A percentile compares a stretch with the other conserved stretches of the same genome.
These are phyloP conservation scores for Pipistrellus pipistrellus DNA, from an alignment of 2,797 vertebrate genomes.

Conservation along the genomic window DNA sequence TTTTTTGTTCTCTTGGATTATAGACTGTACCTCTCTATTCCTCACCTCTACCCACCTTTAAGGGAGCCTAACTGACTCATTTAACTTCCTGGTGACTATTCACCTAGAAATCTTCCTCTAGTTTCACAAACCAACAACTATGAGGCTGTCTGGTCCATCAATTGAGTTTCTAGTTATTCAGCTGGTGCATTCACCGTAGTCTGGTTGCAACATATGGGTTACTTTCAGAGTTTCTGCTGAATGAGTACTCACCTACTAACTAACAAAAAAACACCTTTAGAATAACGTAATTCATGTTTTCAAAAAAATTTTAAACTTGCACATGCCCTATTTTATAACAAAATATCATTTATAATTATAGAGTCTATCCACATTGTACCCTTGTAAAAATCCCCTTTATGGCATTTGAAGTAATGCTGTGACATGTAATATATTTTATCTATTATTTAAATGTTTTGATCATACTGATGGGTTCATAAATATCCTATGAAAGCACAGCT, in stretches of 20 bases:
- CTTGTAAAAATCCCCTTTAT: neutral
- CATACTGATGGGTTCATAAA: slow-evolving; percentile 36
- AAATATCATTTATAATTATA: slow-evolving; percentile 23
- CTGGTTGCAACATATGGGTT: neutral
- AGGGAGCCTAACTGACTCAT: slow-evolving; percentile 43
- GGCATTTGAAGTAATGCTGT: neutral
- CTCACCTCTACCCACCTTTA: neutral
- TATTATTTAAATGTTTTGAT: slow-evolving; percentile 34
- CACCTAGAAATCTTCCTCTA: neutral
- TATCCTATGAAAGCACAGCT: neutral
- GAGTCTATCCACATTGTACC: neutral
- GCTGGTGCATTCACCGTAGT: fast-evolving
- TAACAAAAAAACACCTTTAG: neutral
- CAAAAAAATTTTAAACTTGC: neutral
- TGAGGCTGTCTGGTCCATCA: slow-evolving; percentile 4
- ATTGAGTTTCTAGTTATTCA: slow-evolving; percentile 22
- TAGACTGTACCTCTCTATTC: neutral
- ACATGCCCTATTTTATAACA: slow-evolving; percentile 26
- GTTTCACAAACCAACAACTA: neutral
- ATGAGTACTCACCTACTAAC: slow-evolving; percentile 1
- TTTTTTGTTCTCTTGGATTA: neutral
- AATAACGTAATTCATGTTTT: slow-evolving; percentile 41
- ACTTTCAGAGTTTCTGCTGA: slow-evolving; percentile 25
- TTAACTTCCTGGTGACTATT: slow-evolving; percentile 31
- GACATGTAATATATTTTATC: neutral